Evolutionary conservation across 2,888 invertebrate genomes (phyloP).

Genomic region (Tillus elongatus): DNA sequence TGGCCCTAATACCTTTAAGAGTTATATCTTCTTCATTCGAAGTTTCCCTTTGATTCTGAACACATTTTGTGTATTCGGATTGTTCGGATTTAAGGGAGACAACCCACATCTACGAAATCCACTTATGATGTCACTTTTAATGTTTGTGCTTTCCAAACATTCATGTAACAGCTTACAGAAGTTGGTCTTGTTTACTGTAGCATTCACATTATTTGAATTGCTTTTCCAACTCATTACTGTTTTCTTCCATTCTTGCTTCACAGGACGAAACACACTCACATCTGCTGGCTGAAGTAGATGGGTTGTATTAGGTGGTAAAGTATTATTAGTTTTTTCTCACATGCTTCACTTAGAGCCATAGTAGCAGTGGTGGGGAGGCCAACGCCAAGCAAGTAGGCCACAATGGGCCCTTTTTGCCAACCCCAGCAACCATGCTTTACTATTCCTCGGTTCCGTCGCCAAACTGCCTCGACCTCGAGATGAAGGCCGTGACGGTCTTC

Average conservation of each 20-base stretch:
- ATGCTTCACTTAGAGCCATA: too few relatives aligned
- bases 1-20: not conserved
- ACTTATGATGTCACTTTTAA: not conserved
- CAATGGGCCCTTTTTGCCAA: too few relatives aligned
- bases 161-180: not conserved
- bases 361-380: too few relatives aligned
- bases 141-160: not conserved
- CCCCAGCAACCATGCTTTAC: too few relatives aligned
- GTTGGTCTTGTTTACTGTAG: not conserved
- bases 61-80: not conserved
- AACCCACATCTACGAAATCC: not conserved
- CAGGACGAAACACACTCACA: constrained; percentile 12
- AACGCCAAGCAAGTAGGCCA: too few relatives aligned
- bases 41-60: too few relatives aligned
- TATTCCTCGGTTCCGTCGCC: too few relatives aligned
- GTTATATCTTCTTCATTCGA: too few relatives aligned
- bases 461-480: too few relatives aligned
- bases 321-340: too few relatives aligned
- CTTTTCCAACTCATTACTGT: too few relatives aligned
- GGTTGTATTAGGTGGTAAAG: constrained; percentile 13
- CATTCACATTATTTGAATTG: not conserved
- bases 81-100: not conserved
- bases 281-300: constrained; percentile 14
- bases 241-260: constrained; percentile 13
- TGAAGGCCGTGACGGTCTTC: too few relatives aligned